A percentile compares a stretch with the other conserved stretches of the same genome.
Evolutionary conservation across 2,797 vertebrate species (phyloP).

Genomic region (Nothura maculosa): DNA sequence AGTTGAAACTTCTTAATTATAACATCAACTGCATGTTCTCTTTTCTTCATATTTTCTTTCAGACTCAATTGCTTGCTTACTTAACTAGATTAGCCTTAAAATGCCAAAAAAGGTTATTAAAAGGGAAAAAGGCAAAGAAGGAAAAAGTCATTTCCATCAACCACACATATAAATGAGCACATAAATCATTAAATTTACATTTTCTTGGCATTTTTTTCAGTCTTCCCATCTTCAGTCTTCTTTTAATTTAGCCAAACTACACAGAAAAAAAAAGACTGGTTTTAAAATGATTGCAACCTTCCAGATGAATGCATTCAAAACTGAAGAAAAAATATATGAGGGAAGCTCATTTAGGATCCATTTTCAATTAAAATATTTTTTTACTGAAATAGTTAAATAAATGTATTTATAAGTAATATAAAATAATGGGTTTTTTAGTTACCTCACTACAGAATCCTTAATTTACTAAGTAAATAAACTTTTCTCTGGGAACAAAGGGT

Average conservation of each 20-base stretch:
- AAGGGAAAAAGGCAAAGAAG: background rate
- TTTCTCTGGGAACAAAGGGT: fast-evolving
- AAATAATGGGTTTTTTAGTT: background rate
- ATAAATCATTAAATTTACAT: background rate
- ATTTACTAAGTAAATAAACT: background rate
- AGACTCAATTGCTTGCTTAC: background rate
- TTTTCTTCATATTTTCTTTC: background rate
- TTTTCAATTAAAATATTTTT: background rate
- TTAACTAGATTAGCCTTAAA: background rate
- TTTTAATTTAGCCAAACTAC: background rate
- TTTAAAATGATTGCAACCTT: background rate
- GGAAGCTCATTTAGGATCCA: background rate
- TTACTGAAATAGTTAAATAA: background rate
- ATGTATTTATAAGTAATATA: background rate
- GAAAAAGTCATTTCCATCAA: background rate
- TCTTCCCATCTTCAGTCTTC: background rate
- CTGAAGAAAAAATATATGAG: background rate
- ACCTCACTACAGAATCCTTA: background rate
- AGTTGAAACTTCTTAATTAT: background rate
- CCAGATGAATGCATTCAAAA: background rate
- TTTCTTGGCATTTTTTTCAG: background rate
- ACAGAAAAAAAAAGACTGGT: background rate
- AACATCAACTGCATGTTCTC: background rate
- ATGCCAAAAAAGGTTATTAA: background rate
- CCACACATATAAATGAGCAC: background rate